Base-by-base conservation (phyloP, 2,113 vertebrate genomes). In the Climacteris rufus region DNA sequence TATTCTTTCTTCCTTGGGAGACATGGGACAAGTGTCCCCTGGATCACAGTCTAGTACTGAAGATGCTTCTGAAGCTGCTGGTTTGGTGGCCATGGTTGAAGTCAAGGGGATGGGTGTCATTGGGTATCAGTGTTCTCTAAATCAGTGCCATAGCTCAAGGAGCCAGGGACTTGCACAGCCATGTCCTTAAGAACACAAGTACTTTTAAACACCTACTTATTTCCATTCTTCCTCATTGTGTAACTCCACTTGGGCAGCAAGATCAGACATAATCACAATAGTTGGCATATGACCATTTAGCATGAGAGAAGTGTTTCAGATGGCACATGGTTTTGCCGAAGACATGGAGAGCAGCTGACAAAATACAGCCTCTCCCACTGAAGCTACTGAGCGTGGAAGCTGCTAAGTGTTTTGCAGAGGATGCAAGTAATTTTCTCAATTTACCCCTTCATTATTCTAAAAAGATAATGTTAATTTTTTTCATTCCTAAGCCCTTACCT, bases 161-260 rank as follows among this genome's bases (percentile, higher is more conserved):
- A 66, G 31, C 72, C 44, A 54, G 10, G 19, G 15, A 42, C 49
- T 76, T 64, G 14, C 42, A 64, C 35, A 80, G 27, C 20, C 25
- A 18, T 21, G 17, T 71, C 40, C 40, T 82, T 87, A 83, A 85
- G 45, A 84, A 44, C 53, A 64, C 19, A 50, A 70, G 27, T 37
- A 42, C 31, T 92, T 83, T 80, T 71, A 71, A 92, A 85, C 24
- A 85, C 30, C 40, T 56, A 28, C n/a, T 93, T 84, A 66, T 78
- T 94, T 84, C 39, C 49, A 40, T 44, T 79, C 19, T 77, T 74
- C 12, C 10, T 79, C 2, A 3, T 59, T 66, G 37, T 72, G 56
- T 56, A 82, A 53, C 44, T 82, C 63, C 30, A 33, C 30, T 88
- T 42, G 72, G 66, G 63, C 37, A 20, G 64, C 22, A 71, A 84